Conservation (phyloP, 2,113 vertebrate genomes). For the Pitta sordida region DNA sequence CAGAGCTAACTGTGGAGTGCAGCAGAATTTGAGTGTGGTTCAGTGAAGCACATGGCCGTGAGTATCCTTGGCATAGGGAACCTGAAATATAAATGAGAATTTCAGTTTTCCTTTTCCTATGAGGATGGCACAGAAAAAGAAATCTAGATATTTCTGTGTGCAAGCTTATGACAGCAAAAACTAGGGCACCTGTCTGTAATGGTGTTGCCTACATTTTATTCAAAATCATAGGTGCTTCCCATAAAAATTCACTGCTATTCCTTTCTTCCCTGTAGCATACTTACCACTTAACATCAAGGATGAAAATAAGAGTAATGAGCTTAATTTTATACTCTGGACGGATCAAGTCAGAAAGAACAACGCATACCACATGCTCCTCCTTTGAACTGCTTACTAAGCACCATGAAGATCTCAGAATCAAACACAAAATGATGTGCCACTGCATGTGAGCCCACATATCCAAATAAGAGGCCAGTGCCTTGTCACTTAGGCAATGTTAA, state of each 20-base stretch:
- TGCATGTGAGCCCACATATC: not conserved
- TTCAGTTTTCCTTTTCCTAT: not conserved
- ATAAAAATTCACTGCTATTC: not conserved
- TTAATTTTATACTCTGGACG: not conserved
- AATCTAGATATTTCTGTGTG: not conserved
- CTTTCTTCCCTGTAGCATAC: not conserved
- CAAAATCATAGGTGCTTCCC: not conserved
- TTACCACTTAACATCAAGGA: not conserved
- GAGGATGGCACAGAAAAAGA: not conserved
- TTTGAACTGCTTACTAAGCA: not conserved
- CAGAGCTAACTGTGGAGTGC: not conserved
- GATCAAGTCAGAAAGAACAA: not conserved
- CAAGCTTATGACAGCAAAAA: not conserved
- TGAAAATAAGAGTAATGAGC: not conserved
- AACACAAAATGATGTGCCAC: not conserved
- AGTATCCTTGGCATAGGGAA: not conserved
- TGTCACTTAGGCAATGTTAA: not conserved
- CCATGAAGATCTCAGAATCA: not conserved
- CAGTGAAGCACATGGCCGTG: not conserved
- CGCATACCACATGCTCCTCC: not conserved
- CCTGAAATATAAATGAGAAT: not conserved
- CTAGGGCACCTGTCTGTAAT: not conserved
- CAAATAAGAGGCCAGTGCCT: not conserved
- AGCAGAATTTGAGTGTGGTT: not conserved
- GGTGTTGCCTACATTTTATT: not conserved